Conservation (phyloP, 2,113 vertebrate genomes). For the Ceyx melanurus region DNA sequence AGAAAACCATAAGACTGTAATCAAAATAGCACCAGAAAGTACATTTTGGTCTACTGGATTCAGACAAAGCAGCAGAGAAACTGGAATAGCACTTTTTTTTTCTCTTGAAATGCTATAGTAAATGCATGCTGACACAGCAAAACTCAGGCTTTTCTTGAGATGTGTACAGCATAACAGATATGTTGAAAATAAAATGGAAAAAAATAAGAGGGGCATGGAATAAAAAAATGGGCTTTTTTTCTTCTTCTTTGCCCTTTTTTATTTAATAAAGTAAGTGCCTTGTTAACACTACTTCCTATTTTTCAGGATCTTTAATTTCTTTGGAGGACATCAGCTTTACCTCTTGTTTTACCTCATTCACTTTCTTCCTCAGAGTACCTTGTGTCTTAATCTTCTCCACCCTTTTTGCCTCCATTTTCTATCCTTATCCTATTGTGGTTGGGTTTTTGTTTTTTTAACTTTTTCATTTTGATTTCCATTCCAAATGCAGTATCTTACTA, state of each 20-base stretch:
- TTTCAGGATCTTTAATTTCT: not conserved
- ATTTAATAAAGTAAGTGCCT: not conserved
- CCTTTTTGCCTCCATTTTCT: not conserved
- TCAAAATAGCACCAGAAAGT: not conserved
- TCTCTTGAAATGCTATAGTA: not conserved
- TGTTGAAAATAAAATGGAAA: not conserved
- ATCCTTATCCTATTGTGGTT: not conserved
- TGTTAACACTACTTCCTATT: not conserved
- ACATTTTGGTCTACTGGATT: not conserved
- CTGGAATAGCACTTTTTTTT: not conserved
- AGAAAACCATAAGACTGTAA: not conserved
- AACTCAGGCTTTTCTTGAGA: not conserved
- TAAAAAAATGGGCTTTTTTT: not conserved
- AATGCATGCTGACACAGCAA: not conserved
- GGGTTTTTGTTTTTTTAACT: not conserved
- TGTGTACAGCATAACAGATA: not conserved
- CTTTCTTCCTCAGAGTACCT: not conserved
- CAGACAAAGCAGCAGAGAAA: not conserved
- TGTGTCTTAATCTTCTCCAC: not conserved
- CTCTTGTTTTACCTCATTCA: not conserved
- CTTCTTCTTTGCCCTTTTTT: not conserved
- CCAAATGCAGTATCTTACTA: not conserved
- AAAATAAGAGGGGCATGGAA: not conserved
- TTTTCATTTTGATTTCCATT: not conserved
- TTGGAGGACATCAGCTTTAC: not conserved